phyloP scores from a whole-genome alignment of 1,140 invertebrate genomes.

The Bilobella aurantiaca region DNA sequence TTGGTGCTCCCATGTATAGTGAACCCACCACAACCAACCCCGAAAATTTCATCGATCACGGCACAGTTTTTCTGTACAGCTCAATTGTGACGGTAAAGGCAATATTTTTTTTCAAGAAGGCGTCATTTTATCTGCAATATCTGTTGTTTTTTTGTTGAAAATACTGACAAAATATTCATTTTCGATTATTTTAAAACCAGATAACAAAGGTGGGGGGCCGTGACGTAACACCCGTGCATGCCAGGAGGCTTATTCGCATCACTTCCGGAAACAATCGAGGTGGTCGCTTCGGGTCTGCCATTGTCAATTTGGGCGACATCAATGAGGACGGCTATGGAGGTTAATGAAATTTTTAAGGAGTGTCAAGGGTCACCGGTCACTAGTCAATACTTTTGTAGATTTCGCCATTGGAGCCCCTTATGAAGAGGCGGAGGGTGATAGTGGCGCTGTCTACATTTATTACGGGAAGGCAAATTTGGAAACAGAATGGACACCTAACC shows the following conservation, averaged over 20 bases:
- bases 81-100: not conserved
- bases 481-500: not conserved
- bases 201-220: no score
- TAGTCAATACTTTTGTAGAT: slow-evolving; percentile 36
- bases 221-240: no score
- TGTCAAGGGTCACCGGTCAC: slow-evolving; percentile 12
- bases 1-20: slow-evolving; percentile 62
- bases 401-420: slow-evolving; percentile 49
- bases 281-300: slow-evolving; percentile 43
- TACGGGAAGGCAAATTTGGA: slow-evolving; percentile 38
- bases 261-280: slow-evolving; percentile 16
- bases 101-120: no score
- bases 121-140: no score
- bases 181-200: no score
- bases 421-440: slow-evolving; percentile 43
- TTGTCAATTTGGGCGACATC: slow-evolving; percentile 43
- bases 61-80: not conserved
- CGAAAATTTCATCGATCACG: not conserved
- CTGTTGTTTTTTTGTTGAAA: no score
- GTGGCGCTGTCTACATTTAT: slow-evolving; percentile 49
- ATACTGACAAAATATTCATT: no score
- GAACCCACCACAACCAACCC: not conserved
- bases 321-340: slow-evolving; percentile 44
- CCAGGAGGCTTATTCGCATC: not conserved
- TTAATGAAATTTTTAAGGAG: slow-evolving; percentile 23